Percentiles rank a stretch among this genome's conserved stretches.
These are phyloP conservation scores for Macropodus opercularis DNA, from an alignment of 2,797 vertebrate genomes.

Conservation along the genomic window DNA sequence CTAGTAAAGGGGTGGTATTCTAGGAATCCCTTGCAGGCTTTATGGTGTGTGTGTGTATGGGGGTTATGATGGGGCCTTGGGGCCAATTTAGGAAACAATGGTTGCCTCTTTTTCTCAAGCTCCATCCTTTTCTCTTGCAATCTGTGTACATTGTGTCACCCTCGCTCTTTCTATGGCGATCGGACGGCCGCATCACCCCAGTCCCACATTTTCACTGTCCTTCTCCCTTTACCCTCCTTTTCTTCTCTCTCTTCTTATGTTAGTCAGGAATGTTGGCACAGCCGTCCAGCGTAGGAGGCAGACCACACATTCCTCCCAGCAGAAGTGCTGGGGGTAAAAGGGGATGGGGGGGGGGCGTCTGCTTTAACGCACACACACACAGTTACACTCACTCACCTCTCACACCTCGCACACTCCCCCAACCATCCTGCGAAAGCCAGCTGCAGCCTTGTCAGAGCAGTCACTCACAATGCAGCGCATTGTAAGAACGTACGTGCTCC, in stretches of 20 bases:
- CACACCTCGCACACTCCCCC: slow-evolving; percentile 51
- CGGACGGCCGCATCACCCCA: slow-evolving; percentile 46
- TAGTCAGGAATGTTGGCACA: slow-evolving; percentile 85
- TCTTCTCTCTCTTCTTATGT: slow-evolving; percentile 58
- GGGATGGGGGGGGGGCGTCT: slow-evolving; percentile 60
- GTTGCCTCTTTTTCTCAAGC: slow-evolving; percentile 51
- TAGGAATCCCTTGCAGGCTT: slow-evolving; percentile 64
- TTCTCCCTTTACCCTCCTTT: slow-evolving; percentile 38
- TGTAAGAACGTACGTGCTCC: slow-evolving; percentile 53
- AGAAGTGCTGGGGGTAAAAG: slow-evolving; percentile 78
- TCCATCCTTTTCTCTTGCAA: slow-evolving; percentile 34
- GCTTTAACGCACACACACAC: slow-evolving; percentile 46
- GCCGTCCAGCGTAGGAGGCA: slow-evolving; percentile 77
- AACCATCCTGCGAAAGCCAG: slow-evolving; percentile 69
- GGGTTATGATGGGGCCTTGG: slow-evolving; percentile 67
- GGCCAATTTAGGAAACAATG: slow-evolving; percentile 71
- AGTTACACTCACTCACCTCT: slow-evolving; percentile 25
- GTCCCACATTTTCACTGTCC: slow-evolving; percentile 38
- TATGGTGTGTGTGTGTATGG: slow-evolving; percentile 35
- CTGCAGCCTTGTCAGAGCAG: slow-evolving; percentile 69
- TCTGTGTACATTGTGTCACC: slow-evolving; percentile 54
- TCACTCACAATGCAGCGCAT: slow-evolving; percentile 66
- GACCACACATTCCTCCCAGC: slow-evolving; percentile 85
- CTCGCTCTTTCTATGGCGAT: slow-evolving; percentile 37
- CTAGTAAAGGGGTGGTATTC: slow-evolving; percentile 63